These are phyloP conservation scores for Mactromeris polynyma DNA, from an alignment of 2,888 invertebrate genomes.

Conservation along the genomic window DNA sequence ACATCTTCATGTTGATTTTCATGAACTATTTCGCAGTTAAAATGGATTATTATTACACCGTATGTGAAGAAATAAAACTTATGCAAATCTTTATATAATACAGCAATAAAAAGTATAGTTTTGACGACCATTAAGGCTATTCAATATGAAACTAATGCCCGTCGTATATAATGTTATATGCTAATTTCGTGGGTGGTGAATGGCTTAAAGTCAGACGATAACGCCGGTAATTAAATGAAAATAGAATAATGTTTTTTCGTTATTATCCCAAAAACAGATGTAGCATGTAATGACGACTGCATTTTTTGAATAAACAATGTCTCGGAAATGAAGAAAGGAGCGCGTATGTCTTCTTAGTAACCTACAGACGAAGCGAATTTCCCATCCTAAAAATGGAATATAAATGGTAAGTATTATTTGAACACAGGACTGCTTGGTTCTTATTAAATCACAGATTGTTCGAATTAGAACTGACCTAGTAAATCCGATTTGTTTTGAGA, in stretches of 20 bases:
- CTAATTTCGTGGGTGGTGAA: constrained; percentile 19
- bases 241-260: neutral
- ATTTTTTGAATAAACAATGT: neutral
- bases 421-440: no score
- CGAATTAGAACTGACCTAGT: no score
- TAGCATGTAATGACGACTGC: neutral
- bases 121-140: neutral
- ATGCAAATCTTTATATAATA: neutral
- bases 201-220: neutral
- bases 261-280: neutral
- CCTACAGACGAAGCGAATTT: no score
- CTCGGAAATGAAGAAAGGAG: neutral
- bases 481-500: no score
- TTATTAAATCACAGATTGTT: no score
- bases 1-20: no score
- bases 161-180: neutral
- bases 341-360: neutral
- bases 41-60: no score
- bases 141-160: constrained; percentile 4
- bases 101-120: neutral
- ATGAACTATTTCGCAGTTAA: no score
- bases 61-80: no score
- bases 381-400: no score
- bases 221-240: neutral
- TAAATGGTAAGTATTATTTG: no score